Evolutionary conservation across 2,888 invertebrate genomes (phyloP), one percentile per base, ranked within the genome.

Genomic region (Agonopterix arenella): DNA sequence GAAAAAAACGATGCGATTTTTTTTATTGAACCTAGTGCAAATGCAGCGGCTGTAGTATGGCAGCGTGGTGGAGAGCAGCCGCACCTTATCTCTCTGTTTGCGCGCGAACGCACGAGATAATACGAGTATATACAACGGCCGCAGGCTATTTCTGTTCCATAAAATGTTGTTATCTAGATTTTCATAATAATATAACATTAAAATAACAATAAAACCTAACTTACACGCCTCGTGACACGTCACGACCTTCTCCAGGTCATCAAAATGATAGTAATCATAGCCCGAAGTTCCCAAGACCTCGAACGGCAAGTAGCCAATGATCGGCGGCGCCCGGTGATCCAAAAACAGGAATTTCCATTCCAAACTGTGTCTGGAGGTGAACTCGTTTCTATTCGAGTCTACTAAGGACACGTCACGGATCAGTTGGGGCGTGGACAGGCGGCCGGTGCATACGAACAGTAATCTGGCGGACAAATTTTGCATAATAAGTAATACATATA

Each of bases 281-380:
- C 97, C 97, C 0, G 98, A 98, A 0, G 97, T 98, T 44, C 98
- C 98, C 2, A 98, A 89, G 36, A 98, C 95, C 82, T 98, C 98
- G 73, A 98, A 97, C 0, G 98, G 98, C 65, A 97, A 85, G 61
- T 98, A 98, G 0, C 97, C 97, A 57, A 97, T 97, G 47, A 97
- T 96, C 0, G 96, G 95, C 1, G 97, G 94, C 0, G 97, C 97
- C 66, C 97, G 92, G 70, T 97, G 97, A 73, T 98, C 98, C 28
- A 98, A 81, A 73, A 97, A 97, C 16, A 98, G 84, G 73, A 97
- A 98, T 77, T 98, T 98, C 98, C 98, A 98, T 76, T 98, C 98
- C 58, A 98, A 90, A 73, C 97, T 97, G 72, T 98, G 97, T 18
- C 97, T 90, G 0, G 98, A 98, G 0, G 95, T 96, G 72, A 98